A percentile compares a stretch with the other conserved stretches of the same genome.
Conservation (phyloP, 2,888 invertebrate species). For the Catocala sponsa region DNA sequence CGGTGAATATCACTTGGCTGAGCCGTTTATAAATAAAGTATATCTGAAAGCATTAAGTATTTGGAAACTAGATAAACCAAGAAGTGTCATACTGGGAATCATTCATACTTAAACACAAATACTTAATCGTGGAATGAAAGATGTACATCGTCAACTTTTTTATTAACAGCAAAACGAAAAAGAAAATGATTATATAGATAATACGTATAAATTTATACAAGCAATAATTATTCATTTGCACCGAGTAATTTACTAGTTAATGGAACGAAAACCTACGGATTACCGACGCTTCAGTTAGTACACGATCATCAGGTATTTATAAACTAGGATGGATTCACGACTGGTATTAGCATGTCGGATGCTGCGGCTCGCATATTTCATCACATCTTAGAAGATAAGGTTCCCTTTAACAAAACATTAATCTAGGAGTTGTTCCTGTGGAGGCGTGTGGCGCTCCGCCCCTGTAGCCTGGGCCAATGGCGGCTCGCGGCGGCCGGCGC, state of each 20-base stretch:
- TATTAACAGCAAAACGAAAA: too few species aligned
- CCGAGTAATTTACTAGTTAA: neutral
- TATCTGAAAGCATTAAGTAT: too few species aligned
- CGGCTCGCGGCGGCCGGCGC: slow-evolving; percentile 31
- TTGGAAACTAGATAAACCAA: too few species aligned
- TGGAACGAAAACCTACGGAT: neutral
- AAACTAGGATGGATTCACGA: slow-evolving; percentile 47
- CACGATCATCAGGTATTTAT: slow-evolving; percentile 15
- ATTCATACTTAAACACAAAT: too few species aligned
- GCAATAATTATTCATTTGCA: neutral
- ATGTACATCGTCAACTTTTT: too few species aligned
- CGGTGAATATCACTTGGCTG: too few species aligned
- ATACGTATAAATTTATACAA: too few species aligned
- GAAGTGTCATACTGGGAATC: too few species aligned
- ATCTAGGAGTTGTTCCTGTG: slow-evolving; percentile 55
- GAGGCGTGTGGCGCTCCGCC: slow-evolving; percentile 65
- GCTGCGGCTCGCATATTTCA: slow-evolving; percentile 52
- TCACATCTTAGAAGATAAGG: slow-evolving; percentile 52
- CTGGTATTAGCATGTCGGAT: slow-evolving; percentile 44
- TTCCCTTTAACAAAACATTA: slow-evolving; percentile 55
- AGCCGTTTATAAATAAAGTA: too few species aligned
- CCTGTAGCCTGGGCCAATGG: slow-evolving; percentile 57
- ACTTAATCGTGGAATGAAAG: too few species aligned
- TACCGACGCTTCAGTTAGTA: slow-evolving; percentile 9
- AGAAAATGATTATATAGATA: too few species aligned